phyloP scores from a whole-genome alignment of 2,113 vertebrate genomes.

The Rhizomys pruinosus region DNA sequence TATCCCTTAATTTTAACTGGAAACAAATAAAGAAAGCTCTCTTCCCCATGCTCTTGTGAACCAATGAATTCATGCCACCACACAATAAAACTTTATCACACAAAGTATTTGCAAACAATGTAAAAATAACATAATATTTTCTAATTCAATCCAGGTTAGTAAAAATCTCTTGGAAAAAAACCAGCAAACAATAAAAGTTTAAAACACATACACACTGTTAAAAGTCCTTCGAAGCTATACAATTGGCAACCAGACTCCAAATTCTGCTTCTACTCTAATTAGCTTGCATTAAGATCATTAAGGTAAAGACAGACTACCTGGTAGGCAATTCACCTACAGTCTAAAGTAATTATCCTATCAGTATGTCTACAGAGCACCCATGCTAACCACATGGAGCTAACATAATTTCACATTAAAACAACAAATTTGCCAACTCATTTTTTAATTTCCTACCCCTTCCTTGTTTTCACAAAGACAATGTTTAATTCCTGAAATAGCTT shows the following conservation, averaged over 20 bases:
- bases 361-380: neutral
- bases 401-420: slow-evolving; percentile 34
- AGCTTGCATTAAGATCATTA: slow-evolving; percentile 46
- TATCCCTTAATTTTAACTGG: slow-evolving; percentile 40
- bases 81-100: slow-evolving; percentile 48
- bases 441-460: neutral
- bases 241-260: slow-evolving; percentile 51
- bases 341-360: neutral
- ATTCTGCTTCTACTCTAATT: slow-evolving; percentile 63
- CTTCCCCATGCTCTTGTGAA: neutral
- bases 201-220: neutral
- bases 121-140: slow-evolving; percentile 62
- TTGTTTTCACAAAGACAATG: slow-evolving; percentile 22
- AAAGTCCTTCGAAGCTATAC: slow-evolving; percentile 57
- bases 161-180: slow-evolving; percentile 34
- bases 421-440: slow-evolving; percentile 28
- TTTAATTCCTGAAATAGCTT: slow-evolving; percentile 44
- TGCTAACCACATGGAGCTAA: neutral
- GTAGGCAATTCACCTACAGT: neutral
- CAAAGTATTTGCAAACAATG: slow-evolving; percentile 35
- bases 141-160: slow-evolving; percentile 35
- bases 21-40: too few relatives aligned
- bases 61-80: slow-evolving; percentile 18
- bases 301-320: slow-evolving; percentile 7
- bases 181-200: neutral